Evolutionary conservation across 2,888 invertebrate genomes (phyloP).

Genomic region (Cephalotes varians): DNA sequence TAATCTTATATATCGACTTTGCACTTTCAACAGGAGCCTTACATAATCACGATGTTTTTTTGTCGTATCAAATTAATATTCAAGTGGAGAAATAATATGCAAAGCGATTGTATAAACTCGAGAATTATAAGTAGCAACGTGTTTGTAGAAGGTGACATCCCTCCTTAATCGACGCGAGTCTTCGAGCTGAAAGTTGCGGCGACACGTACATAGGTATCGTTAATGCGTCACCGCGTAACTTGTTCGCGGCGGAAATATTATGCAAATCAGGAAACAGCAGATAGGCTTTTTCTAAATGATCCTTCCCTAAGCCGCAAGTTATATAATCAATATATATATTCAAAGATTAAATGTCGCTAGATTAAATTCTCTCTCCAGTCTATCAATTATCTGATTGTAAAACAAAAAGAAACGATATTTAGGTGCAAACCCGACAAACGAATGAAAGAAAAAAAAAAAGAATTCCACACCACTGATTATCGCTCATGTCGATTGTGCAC

Average conservation of each 20-base stretch:
- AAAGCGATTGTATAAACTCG: neutral
- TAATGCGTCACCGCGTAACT: constrained; percentile 24
- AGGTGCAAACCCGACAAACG: neutral
- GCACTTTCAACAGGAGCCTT: neutral
- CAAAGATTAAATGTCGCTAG: neutral
- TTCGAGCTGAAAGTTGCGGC: constrained; percentile 33
- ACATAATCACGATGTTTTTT: neutral
- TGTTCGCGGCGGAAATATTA: constrained; percentile 23
- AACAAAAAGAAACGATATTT: neutral
- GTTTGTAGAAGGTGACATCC: constrained; percentile 14
- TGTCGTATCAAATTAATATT: neutral
- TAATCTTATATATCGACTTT: neutral
- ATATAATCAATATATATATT: neutral
- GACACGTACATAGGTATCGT: constrained; percentile 23
- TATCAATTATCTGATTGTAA: neutral
- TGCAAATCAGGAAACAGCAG: constrained; percentile 22
- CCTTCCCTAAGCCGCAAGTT: neutral
- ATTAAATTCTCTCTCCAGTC: neutral
- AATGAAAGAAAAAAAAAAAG: neutral
- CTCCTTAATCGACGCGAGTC: constrained; percentile 16
- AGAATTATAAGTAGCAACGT: constrained; percentile 1
- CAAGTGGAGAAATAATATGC: constrained; percentile 5
- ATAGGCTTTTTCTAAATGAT: neutral
- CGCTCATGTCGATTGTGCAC: constrained; percentile 15
- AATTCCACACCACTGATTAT: constrained; percentile 34